Base-by-base conservation (phyloP, 2,888 invertebrate genomes). In the Tineola bisselliella region DNA sequence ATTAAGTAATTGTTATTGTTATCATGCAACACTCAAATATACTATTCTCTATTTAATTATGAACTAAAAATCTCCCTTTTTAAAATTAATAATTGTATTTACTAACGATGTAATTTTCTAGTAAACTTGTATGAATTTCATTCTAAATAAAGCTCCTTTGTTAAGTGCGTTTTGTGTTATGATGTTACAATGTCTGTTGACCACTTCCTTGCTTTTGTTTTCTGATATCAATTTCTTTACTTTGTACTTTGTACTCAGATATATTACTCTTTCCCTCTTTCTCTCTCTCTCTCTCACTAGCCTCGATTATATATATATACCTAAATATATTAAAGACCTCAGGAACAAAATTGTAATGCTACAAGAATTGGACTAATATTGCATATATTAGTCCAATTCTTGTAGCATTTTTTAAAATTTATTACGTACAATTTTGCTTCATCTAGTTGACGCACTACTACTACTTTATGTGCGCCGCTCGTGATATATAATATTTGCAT, bases 161-260 rank as follows among this genome's bases (percentile, higher is more conserved):
- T 48, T 8, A 15, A 15, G 8, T 10, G 17, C 19, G 56, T 56
- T 56, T 56, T 56, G 56, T 56, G 17, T 56, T 56, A 56, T 56
- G 56, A 56, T 17, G 17, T 56, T 56, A 6, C 56, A 30, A 2
- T 19, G 25, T 56, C 19, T 4, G 56, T 25, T 56, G 8, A 48
- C 48, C 30, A 56, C 56, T 56, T 56, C 56, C 30, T 56, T 30
- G 19, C 19, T 18, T 56, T 56, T 56, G 56, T 56, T 56, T 6
- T n/a, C n/a, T 11, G 30, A n/a, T 56, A 25, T 56, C 56, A 56
- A 30, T 19, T 56, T 56, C 56, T 48, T 48, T n/a, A 48, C 38
- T 38, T 38, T 38, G 48, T 48, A 17, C 15, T 13, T n/a, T 48
- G 48, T 48, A 15, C 12, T 48, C 48, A 48, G 48, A 48, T 38